Base-by-base conservation (phyloP, 37 sponge, comb jelly and placozoan species). In the Agelas oroides region DNA sequence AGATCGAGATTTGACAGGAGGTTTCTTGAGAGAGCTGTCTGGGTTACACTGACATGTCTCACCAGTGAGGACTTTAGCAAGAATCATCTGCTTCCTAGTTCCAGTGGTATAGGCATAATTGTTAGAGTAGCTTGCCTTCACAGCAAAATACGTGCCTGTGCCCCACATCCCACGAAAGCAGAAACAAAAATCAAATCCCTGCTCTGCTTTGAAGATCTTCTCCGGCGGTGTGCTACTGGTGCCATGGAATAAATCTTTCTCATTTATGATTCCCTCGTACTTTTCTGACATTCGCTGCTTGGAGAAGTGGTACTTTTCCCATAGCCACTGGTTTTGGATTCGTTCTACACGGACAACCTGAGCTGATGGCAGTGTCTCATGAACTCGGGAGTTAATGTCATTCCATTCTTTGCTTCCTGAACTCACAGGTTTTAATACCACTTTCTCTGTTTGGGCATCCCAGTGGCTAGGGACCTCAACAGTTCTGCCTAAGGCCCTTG, bases 121-220 rank as follows among this genome's bases (percentile, higher is more conserved):
- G 34, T 57, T 72, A 25, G 94, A 94, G 70, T 94, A 94, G 75
- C 84, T 86, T 39, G 94, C 94, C 17, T 94, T 70, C 20, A 86
- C 79, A 23, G 94, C 94, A 82, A 94, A 94, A 71, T 94, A 94
- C 34, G 73, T 83, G 23, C 87, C 94, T 3, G 33, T 53, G 0
- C 94, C 94, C 94, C 94, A 94, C 70, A 79, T 54, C 8, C 90
- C 90, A 13, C 20, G 17, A 35, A 38, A 18, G 16, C 77, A 38
- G 65, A 73, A 89, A 0, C 90, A 90, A 59, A 89, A 80, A 61
- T 94, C 94, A 78, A 92, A 92, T 35, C 88, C 89, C 52, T 88
- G 69, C 61, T 88, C 93, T 2, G 89, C 79, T 24, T 56, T 46
- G 81, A 86, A 88, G 27, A 92, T 84, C 27, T 39, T 34, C 17